Evolutionary conservation across 2,113 vertebrate species (phyloP).

Genomic region (Paramormyrops kingsleyae): DNA sequence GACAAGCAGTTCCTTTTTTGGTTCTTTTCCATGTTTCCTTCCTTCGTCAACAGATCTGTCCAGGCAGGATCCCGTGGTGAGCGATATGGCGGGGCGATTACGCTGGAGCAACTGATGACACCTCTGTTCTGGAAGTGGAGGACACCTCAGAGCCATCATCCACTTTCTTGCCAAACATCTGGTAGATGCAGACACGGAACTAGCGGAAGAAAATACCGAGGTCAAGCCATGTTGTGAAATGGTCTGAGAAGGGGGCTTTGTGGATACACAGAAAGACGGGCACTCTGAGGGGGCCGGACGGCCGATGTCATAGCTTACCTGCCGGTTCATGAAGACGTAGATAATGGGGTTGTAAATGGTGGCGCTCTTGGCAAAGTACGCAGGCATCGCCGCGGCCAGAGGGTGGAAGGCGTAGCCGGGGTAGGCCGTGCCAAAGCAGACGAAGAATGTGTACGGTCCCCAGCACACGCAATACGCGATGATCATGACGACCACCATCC

Average conservation of each 20-base stretch:
- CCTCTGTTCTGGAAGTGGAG: slow-evolving; percentile 74
- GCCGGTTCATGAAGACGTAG: slow-evolving; percentile 86
- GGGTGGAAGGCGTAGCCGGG: slow-evolving; percentile 81
- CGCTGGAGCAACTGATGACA: slow-evolving; percentile 76
- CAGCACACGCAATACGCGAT: slow-evolving; percentile 67
- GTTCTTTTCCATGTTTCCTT: neutral
- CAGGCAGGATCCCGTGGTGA: neutral
- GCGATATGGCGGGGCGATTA: slow-evolving; percentile 41
- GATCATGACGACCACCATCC: slow-evolving; percentile 84
- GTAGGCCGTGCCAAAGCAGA: slow-evolving; percentile 70
- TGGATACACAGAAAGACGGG: too few species aligned
- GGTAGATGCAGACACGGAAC: slow-evolving; percentile 80
- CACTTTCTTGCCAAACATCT: slow-evolving; percentile 77
- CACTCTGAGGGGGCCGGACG: neutral
- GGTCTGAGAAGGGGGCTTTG: neutral
- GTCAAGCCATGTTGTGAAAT: neutral
- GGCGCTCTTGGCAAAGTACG: slow-evolving; percentile 84
- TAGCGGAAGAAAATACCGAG: slow-evolving; percentile 37
- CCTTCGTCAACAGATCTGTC: neutral
- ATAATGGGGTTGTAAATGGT: slow-evolving; percentile 86
- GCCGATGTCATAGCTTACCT: slow-evolving; percentile 53
- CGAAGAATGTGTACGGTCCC: slow-evolving; percentile 76
- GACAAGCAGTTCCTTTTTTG: slow-evolving; percentile 22
- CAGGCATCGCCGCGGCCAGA: slow-evolving; percentile 61
- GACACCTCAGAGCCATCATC: slow-evolving; percentile 75